phyloP scores from a whole-genome alignment of 2,797 vertebrate species.

The Cottoperca gobio region DNA sequence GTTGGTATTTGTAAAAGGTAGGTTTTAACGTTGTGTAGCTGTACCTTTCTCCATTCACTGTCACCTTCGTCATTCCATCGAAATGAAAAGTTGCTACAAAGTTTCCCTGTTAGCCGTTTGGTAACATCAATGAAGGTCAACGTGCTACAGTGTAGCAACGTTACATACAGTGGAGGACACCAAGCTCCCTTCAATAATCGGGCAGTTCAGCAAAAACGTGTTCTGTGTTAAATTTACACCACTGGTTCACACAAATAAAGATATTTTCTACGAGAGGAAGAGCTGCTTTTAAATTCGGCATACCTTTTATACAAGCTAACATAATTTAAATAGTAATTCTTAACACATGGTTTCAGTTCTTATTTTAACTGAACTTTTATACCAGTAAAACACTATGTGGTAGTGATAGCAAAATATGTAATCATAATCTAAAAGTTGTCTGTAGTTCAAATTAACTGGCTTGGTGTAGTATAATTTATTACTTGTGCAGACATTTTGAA shows the following conservation, averaged over 20 bases:
- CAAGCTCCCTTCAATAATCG: neutral
- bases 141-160: neutral
- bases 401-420: neutral
- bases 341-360: too few relatives aligned
- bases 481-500: neutral
- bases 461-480: neutral
- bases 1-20: slow-evolving; percentile 21
- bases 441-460: neutral
- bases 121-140: slow-evolving; percentile 23
- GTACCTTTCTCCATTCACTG: neutral
- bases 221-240: neutral
- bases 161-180: neutral
- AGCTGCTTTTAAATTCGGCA: neutral
- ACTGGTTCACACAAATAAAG: neutral
- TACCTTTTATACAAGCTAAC: neutral
- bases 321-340: neutral
- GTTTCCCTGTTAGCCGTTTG: neutral
- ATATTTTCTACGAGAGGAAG: neutral
- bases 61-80: neutral
- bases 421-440: neutral
- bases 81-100: neutral
- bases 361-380: neutral
- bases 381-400: neutral
- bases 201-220: neutral
- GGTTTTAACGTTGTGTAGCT: neutral